Evolutionary conservation across 2,797 vertebrate species (phyloP).

Genomic region (Smutsia gigantea): DNA sequence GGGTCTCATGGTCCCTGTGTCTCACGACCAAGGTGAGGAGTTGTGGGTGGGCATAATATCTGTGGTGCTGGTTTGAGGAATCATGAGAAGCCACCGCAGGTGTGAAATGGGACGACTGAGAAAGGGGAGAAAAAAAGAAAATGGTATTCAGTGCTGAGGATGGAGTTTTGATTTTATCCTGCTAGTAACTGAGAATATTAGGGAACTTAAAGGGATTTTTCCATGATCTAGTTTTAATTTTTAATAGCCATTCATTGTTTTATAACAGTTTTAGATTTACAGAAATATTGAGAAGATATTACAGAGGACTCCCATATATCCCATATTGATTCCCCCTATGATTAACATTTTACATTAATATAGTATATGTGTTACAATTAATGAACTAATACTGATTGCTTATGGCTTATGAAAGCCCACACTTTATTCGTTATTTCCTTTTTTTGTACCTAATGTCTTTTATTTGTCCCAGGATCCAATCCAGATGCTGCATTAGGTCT

Average conservation of each 20-base stretch:
- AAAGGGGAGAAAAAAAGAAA: background rate
- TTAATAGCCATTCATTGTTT: background rate
- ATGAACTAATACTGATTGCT: background rate
- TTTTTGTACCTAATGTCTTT: background rate
- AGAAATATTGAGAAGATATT: background rate
- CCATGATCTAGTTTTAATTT: background rate
- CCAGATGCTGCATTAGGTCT: background rate
- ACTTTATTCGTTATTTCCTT: background rate
- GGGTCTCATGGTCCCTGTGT: no score
- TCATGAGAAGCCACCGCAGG: background rate
- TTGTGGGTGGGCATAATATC: no score
- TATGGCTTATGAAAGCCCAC: background rate
- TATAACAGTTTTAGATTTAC: background rate
- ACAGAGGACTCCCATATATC: background rate
- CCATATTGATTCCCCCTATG: background rate
- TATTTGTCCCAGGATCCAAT: background rate
- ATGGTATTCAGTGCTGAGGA: no score
- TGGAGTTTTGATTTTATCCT: background rate
- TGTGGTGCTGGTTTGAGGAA: background rate
- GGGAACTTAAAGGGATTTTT: background rate
- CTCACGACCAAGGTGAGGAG: no score
- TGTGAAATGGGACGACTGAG: background rate
- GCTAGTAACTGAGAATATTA: background rate
- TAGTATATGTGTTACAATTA: background rate
- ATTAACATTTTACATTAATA: background rate